phyloP scores from a whole-genome alignment of 1,140 invertebrate species.

The Xylocopa sonorina region DNA sequence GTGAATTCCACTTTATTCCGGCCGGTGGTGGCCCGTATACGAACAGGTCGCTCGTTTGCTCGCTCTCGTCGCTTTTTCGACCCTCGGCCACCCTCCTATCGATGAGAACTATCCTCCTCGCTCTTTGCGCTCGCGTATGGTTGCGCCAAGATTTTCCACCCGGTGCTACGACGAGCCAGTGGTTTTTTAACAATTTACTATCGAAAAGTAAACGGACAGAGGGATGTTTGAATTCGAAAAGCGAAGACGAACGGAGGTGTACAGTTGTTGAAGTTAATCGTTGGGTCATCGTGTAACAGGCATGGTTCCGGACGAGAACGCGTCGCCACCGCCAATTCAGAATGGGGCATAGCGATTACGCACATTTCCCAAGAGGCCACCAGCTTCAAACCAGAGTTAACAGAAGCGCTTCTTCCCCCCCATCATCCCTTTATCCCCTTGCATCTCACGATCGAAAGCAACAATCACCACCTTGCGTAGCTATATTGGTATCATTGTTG shows the following conservation, averaged over 20 bases:
- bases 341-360: constrained; percentile 78
- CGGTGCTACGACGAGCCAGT: too few species aligned
- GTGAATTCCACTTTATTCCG: constrained; percentile 79
- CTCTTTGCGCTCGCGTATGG: neutral
- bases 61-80: constrained; percentile 38
- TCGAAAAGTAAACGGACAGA: too few species aligned
- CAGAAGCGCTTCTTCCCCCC: constrained; percentile 31
- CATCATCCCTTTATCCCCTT: neutral
- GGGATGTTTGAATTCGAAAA: neutral
- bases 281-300: constrained; percentile 71
- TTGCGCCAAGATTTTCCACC: neutral
- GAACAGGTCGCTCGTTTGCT: constrained; percentile 55
- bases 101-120: constrained; percentile 9
- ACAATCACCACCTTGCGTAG: constrained; percentile 42
- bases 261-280: neutral
- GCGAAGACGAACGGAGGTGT: neutral
- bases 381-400: constrained; percentile 68
- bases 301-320: constrained; percentile 69
- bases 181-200: too few species aligned
- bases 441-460: constrained; percentile 41
- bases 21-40: constrained; percentile 56
- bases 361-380: constrained; percentile 78
- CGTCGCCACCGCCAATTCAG: constrained; percentile 59
- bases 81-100: constrained; percentile 21
- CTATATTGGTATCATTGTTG: constrained; percentile 53